phyloP scores from a whole-genome alignment of 2,113 vertebrate genomes.

The Leptobrachium ailaonicum region DNA sequence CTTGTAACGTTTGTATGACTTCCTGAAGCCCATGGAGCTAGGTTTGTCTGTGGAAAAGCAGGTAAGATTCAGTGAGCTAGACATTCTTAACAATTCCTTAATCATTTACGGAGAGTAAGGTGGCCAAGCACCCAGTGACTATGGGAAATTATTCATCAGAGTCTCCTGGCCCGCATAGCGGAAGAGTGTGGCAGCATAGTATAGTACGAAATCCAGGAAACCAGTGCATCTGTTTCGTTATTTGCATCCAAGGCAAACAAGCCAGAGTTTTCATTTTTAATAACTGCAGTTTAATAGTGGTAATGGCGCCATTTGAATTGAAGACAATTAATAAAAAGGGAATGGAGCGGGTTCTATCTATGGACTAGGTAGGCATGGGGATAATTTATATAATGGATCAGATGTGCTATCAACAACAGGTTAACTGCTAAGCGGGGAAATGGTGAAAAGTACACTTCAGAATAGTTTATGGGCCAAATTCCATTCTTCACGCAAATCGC shows the following conservation, averaged over 20 bases:
- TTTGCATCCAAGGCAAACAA: conserved; percentile 7
- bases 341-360: too few relatives aligned
- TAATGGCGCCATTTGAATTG: background rate
- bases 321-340: too few relatives aligned
- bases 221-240: background rate
- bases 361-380: too few relatives aligned
- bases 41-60: background rate
- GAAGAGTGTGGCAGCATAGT: background rate
- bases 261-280: background rate
- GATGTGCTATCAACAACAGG: too few relatives aligned
- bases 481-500: too few relatives aligned
- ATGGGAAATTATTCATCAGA: conserved; percentile 5
- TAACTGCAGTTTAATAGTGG: background rate
- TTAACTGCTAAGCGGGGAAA: too few relatives aligned
- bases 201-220: background rate
- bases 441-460: too few relatives aligned
- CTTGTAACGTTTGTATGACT: too few relatives aligned
- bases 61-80: conserved; percentile 1
- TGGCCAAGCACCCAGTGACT: conserved; percentile 9
- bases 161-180: background rate
- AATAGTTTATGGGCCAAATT: too few relatives aligned
- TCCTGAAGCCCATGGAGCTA: too few relatives aligned
- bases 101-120: conserved; percentile 19
- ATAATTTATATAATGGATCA: too few relatives aligned
- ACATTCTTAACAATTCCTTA: conserved; percentile 2